These are phyloP conservation scores for Drosophila mimetica DNA, from an alignment of 2,888 invertebrate species.

Conservation along the genomic window DNA sequence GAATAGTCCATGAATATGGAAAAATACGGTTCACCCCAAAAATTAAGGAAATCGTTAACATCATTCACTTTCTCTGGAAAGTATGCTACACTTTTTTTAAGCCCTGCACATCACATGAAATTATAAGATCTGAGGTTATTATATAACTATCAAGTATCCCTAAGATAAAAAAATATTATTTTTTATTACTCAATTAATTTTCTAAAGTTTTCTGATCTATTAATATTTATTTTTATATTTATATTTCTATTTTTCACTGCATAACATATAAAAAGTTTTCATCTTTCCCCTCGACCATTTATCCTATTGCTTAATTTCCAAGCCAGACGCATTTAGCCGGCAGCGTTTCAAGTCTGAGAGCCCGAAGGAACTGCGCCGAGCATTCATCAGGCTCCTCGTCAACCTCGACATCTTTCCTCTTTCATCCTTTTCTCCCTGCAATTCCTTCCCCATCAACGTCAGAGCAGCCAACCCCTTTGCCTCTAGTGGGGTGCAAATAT, in stretches of 20 bases:
- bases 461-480: conserved; percentile 42
- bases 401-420: conserved; percentile 8
- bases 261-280: background rate
- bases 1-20: no score
- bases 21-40: no score
- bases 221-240: background rate
- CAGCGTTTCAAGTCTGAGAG: conserved; percentile 39
- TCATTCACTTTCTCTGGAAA: background rate
- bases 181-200: background rate
- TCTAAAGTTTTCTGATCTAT: background rate
- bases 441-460: conserved; percentile 35
- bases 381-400: conserved; percentile 34
- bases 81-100: background rate
- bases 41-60: no score
- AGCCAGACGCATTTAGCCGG: conserved; percentile 25
- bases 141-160: background rate
- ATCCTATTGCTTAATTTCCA: conserved; percentile 11
- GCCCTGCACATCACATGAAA: background rate
- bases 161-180: background rate
- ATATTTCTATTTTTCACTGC: background rate
- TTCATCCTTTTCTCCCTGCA: conserved; percentile 5
- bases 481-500: conserved; percentile 65
- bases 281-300: background rate
- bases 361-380: conserved; percentile 36
- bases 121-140: background rate